phyloP scores from a whole-genome alignment of 2,113 vertebrate species.

The Festucalex cinctus region DNA sequence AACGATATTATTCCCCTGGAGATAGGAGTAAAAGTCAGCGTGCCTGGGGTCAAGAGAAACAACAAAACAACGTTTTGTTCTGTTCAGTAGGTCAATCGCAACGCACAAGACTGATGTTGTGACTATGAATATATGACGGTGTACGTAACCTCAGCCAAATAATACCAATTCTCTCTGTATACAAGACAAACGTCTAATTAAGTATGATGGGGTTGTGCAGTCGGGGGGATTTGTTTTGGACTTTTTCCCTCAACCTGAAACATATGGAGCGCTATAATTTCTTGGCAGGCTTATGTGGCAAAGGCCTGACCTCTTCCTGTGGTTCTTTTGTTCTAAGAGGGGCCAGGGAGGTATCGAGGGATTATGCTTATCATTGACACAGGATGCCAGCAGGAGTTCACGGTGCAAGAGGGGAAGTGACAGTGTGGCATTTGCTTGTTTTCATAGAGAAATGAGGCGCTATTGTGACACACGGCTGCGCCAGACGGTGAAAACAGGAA shows the following conservation, averaged over 20 bases:
- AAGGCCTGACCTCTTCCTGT: slow-evolving; percentile 61
- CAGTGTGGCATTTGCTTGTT: slow-evolving; percentile 62
- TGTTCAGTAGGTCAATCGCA: slow-evolving; percentile 17
- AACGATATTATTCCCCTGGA: not conserved
- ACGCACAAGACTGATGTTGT: slow-evolving; percentile 40
- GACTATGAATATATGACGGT: slow-evolving; percentile 51
- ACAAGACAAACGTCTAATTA: slow-evolving; percentile 51
- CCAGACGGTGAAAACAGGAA: slow-evolving; percentile 58
- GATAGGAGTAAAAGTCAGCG: not conserved
- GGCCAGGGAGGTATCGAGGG: slow-evolving; percentile 52
- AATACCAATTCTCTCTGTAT: slow-evolving; percentile 26
- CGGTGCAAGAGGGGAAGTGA: slow-evolving; percentile 66
- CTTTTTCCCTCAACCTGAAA: slow-evolving; percentile 59
- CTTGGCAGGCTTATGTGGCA: slow-evolving; percentile 53
- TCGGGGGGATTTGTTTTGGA: slow-evolving; percentile 57
- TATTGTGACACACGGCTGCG: slow-evolving; percentile 56
- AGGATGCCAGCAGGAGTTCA: slow-evolving; percentile 64
- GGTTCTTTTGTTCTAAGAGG: slow-evolving; percentile 61
- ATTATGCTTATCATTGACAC: slow-evolving; percentile 68
- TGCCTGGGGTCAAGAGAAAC: slow-evolving; percentile 22
- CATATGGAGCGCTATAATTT: slow-evolving; percentile 54
- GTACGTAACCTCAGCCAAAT: slow-evolving; percentile 38
- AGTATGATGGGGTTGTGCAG: slow-evolving; percentile 32
- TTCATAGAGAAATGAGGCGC: slow-evolving; percentile 53
- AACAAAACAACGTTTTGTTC: slow-evolving; percentile 49